Evolutionary conservation across 2,113 vertebrate genomes (phyloP).

Genomic region (Strix aluco): DNA sequence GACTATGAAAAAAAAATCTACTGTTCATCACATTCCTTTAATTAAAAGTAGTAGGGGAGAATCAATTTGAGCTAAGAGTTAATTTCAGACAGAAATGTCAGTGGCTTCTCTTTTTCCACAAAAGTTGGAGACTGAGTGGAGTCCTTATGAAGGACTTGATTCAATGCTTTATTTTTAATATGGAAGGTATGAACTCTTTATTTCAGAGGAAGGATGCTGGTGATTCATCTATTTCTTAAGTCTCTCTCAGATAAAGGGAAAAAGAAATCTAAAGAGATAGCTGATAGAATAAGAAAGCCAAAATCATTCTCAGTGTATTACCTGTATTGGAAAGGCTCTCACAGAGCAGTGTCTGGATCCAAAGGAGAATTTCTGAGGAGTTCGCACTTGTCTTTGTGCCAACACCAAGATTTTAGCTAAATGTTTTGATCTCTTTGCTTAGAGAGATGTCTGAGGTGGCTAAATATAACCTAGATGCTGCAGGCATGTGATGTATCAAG

Average conservation of each 20-base stretch:
- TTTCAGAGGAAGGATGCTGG: background rate
- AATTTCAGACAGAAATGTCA: background rate
- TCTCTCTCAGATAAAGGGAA: background rate
- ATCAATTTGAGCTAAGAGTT: background rate
- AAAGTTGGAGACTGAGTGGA: background rate
- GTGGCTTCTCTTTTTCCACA: background rate
- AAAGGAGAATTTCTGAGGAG: background rate
- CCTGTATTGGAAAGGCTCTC: background rate
- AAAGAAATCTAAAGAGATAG: background rate
- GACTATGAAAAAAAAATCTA: background rate
- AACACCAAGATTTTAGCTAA: background rate
- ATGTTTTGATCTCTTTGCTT: background rate
- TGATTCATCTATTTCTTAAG: background rate
- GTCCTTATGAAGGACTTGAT: background rate
- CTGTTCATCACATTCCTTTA: background rate
- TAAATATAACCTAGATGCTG: background rate
- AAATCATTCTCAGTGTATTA: background rate
- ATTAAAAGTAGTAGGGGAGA: background rate
- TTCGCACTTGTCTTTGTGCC: background rate
- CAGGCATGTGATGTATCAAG: background rate
- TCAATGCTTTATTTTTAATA: background rate
- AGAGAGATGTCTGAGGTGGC: background rate
- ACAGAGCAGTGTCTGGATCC: background rate
- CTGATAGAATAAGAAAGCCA: background rate
- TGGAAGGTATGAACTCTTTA: background rate